Evolutionary conservation across 2,113 vertebrate genomes (phyloP).

Genomic region (Pseudopodoces humilis): DNA sequence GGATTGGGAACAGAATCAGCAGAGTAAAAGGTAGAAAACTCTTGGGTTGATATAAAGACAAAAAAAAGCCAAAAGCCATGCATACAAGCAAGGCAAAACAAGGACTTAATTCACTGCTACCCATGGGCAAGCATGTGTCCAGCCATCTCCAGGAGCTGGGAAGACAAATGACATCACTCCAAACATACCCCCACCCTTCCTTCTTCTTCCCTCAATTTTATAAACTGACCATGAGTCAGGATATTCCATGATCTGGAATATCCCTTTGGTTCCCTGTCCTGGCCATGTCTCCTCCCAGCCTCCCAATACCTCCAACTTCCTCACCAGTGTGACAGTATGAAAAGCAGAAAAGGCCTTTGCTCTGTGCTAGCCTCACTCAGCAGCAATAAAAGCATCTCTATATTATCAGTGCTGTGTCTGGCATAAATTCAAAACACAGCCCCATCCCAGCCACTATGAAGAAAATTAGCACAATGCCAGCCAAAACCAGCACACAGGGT

Average conservation of each 20-base stretch:
- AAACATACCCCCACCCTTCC: rapidly evolving
- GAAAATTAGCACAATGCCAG: not conserved
- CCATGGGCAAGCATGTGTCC: not conserved
- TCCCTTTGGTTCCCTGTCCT: not conserved
- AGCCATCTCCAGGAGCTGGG: not conserved
- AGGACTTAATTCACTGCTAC: no score
- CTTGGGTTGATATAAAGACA: not conserved
- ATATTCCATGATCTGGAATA: not conserved
- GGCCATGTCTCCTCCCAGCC: not conserved
- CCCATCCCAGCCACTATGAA: not conserved
- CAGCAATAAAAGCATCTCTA: not conserved
- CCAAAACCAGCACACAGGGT: not conserved
- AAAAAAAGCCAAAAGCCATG: not conserved
- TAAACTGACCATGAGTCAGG: not conserved
- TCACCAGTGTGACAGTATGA: not conserved
- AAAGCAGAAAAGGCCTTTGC: not conserved
- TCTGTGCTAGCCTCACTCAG: not conserved
- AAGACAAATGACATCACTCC: not conserved
- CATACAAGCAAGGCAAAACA: not conserved
- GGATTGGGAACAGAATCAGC: not conserved
- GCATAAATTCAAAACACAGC: not conserved
- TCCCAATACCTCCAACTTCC: not conserved
- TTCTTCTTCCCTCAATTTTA: not conserved
- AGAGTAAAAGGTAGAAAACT: not conserved
- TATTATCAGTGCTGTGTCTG: not conserved